These are phyloP conservation scores for Drosophila arawakana DNA, from an alignment of 1,140 invertebrate genomes.

Conservation along the genomic window DNA sequence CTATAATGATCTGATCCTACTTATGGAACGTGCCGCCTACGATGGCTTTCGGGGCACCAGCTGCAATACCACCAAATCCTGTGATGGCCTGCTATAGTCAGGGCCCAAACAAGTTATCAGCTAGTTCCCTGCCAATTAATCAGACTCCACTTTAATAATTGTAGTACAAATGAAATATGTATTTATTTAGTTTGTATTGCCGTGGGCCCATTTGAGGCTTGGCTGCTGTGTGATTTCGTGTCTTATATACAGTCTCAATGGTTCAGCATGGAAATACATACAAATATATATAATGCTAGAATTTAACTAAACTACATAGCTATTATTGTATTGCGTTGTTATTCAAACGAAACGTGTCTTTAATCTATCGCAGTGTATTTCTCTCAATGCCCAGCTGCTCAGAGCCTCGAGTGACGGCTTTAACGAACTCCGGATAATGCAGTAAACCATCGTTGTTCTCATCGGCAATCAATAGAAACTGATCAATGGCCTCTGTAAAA, in stretches of 20 bases:
- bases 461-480: constrained; percentile 91
- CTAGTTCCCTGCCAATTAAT: background rate
- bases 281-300: constrained; percentile 44
- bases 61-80: constrained; percentile 73
- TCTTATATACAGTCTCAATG: constrained; percentile 65
- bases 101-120: background rate
- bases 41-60: constrained; percentile 70
- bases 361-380: constrained; percentile 59
- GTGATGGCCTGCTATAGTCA: constrained; percentile 57
- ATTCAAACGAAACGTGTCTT: background rate
- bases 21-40: constrained; percentile 73
- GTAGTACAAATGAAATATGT: constrained; percentile 65
- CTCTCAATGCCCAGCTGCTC: constrained; percentile 60
- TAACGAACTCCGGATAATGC: constrained; percentile 90
- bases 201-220: constrained; percentile 15
- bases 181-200: constrained; percentile 34
- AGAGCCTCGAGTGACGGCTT: constrained; percentile 73
- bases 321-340: constrained; percentile 61
- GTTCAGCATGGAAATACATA: constrained; percentile 40
- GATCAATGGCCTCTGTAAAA: constrained; percentile 90
- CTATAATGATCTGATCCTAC: constrained; percentile 71
- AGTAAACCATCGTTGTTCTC: constrained; percentile 91
- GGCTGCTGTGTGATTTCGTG: constrained; percentile 20
- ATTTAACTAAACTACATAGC: constrained; percentile 59
- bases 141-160: constrained; percentile 1